Evolutionary conservation across 2,113 vertebrate genomes (phyloP), one percentile per base, ranked within the genome.

Genomic region (Ailurus styani): DNA sequence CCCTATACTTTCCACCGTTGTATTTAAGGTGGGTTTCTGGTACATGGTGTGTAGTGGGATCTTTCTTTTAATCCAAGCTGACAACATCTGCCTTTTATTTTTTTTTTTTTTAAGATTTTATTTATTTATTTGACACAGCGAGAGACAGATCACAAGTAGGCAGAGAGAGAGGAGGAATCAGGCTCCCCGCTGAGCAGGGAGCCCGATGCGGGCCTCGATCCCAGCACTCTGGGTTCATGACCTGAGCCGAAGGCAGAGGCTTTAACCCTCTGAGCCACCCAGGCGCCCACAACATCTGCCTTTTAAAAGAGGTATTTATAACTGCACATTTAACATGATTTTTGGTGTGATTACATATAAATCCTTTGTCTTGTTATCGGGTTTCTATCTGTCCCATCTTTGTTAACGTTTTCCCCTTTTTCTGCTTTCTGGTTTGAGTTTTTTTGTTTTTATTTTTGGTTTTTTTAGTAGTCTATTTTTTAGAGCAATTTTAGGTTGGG

Each of bases 311-410:
- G 50, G 45, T 81, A 91, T 98, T 81, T 82, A 7, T 64, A 23
- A 82, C 96, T 96, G 98, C 72, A 7, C 50, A 75, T 68, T 66
- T 13, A 45, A 31, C 7, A 3, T 52, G 87, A 37, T 64, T 45
- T 7, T 27, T 54, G 45, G 5, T 52, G 4, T 6, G 31, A 40
- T 68, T 23, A 37, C 5, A 2, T 18, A 8, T 68, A 68, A 70
- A 70, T 5, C 10, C n/a, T 3, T 73, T 7, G 1, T 37, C 47
- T 75, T 75, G 37, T 6, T 55, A 8, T 87, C 27, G 20, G 75
- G 8, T 29, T 72, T 91, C 72, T 77, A 21, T 72, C n/a, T 73
- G 54, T 72, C 20, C 55, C 29, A 2, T 50, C 40, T 82, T 31
- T 50, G 12, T 57, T 78, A 14, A 13, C 42, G 17, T 45, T 72